A percentile compares a stretch with the other conserved stretches of the same genome.
Evolutionary conservation across 2,888 invertebrate genomes (phyloP).

Genomic region (Enchytraeus crypticus): DNA sequence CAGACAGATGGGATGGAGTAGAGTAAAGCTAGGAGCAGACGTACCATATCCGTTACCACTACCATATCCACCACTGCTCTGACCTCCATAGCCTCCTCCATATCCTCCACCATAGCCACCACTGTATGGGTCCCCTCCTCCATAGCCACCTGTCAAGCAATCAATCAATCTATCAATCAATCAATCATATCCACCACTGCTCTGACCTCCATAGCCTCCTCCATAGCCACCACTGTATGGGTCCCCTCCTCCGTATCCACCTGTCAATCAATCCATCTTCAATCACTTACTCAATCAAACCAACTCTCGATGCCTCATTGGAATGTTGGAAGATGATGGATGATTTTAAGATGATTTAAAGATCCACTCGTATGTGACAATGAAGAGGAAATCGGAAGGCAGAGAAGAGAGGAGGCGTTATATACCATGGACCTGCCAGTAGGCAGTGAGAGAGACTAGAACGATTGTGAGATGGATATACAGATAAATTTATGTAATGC

Average conservation of each 20-base stretch:
- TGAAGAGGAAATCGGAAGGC: too few relatives aligned
- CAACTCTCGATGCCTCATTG: not conserved
- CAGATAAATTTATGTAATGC: too few relatives aligned
- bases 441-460: too few relatives aligned
- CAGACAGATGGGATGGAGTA: too few relatives aligned
- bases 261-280: not conserved
- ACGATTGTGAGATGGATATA: too few relatives aligned
- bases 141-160: slow-evolving; percentile 10
- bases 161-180: not conserved
- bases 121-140: slow-evolving; percentile 2
- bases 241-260: slow-evolving; percentile 5
- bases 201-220: slow-evolving; percentile 5
- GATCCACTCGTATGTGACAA: too few relatives aligned
- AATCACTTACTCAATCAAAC: too few relatives aligned
- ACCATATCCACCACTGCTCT: slow-evolving; percentile 2
- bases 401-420: too few relatives aligned
- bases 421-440: too few relatives aligned
- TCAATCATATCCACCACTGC: not conserved
- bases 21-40: too few relatives aligned
- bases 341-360: too few relatives aligned
- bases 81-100: slow-evolving; percentile 3
- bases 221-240: slow-evolving; percentile 7
- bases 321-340: too few relatives aligned
- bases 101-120: slow-evolving; percentile 7
- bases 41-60: slow-evolving; percentile 6